Evolutionary conservation across 2,113 vertebrate genomes (phyloP).

Genomic region (Donacobius atricapilla): DNA sequence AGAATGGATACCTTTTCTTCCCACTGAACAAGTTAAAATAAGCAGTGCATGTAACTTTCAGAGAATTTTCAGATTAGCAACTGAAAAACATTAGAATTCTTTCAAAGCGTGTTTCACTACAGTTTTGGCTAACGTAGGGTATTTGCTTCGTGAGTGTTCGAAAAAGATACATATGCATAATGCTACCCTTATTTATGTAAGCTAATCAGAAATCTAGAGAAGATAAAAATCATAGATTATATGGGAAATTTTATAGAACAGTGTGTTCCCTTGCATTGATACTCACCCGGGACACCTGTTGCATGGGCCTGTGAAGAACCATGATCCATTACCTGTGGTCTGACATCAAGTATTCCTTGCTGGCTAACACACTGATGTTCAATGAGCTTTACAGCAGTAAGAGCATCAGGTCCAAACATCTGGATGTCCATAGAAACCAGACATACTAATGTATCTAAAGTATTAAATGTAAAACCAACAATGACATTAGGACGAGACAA

Average conservation of each 20-base stretch:
- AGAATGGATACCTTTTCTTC: neutral
- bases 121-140: neutral
- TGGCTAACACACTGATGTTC: slow-evolving; percentile 90
- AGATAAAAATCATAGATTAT: neutral
- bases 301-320: slow-evolving; percentile 82
- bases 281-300: slow-evolving; percentile 82
- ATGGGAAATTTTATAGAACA: neutral
- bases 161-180: neutral
- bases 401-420: slow-evolving; percentile 93
- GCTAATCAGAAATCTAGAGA: neutral
- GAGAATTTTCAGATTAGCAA: neutral
- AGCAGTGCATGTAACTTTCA: neutral
- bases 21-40: neutral
- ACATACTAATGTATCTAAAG: slow-evolving; percentile 91
- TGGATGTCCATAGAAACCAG: slow-evolving; percentile 96
- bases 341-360: slow-evolving; percentile 88
- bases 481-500: slow-evolving; percentile 21
- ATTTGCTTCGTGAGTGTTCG: neutral
- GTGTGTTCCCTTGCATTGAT: neutral
- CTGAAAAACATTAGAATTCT: neutral
- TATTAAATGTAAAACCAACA: slow-evolving; percentile 46
- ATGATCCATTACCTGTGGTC: slow-evolving; percentile 92
- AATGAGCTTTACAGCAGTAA: slow-evolving; percentile 93
- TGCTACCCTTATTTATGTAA: neutral
- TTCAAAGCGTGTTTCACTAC: neutral